Base-by-base conservation (phyloP, 2,888 invertebrate species). In the Leptinotarsa haldemani region DNA sequence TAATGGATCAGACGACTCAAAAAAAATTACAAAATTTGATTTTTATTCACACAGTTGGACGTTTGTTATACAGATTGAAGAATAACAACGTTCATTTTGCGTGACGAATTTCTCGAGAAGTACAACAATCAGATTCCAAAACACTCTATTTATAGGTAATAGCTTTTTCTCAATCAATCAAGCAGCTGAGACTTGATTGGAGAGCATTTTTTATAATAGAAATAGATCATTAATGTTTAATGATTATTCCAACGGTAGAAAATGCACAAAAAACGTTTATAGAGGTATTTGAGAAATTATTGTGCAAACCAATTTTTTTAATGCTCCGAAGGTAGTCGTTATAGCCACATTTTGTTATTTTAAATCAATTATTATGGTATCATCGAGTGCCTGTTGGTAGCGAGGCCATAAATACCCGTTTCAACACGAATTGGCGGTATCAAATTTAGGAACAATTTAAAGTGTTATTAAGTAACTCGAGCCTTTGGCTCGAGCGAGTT, bases 401-500 rank as follows among this genome's bases (percentile, higher is more conserved):
- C 40, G 25, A 71, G 65, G n/a, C 61, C 61, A 61, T 61, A 61
- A 61, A 61, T 61, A 61, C 61, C 61, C 61, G 61, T 61, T 61
- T 61, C 61, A 16, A 61, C 40, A n/a, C 61, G 61, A 71, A 71
- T 65, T 52, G 47, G 65, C 65, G 53, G 70, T 52, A 58, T 71
- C 70, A 46, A 70, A 64, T 70, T 70, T 65, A 71, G 63, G 56
- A 65, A 65, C 70, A 65, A 46, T 65, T 70, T 65, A 18, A 48
- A 56, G 70, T 65, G 56, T 65, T 25, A 65, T 71, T 65, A 71
- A 71, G 64, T 71, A 56, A 71, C 65, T 58, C 56, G 58, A 71
- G 58, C 56, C 70, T 65, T 48, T 65, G 65, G 58, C 72, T 64
- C 48, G 69, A 69, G 69, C 69, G 65, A 63, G 69, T 73, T 73